A percentile compares a stretch with the other conserved stretches of the same genome.
These are phyloP conservation scores for Stenolophus ochropezus DNA, from an alignment of 2,888 invertebrate genomes.

Conservation along the genomic window DNA sequence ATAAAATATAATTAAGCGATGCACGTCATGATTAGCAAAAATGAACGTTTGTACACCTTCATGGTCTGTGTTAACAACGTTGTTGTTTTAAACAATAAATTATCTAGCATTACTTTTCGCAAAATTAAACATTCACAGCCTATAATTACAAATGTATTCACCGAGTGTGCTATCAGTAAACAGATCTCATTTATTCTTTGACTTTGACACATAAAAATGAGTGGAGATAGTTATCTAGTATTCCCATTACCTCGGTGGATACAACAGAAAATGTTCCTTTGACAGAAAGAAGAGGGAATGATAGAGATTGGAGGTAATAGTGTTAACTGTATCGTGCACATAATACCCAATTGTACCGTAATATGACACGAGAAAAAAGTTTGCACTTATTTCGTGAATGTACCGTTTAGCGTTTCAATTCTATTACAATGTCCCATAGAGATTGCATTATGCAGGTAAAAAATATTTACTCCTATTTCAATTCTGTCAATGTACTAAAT, in stretches of 20 bases:
- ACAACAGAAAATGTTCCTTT: background rate
- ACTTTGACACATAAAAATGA: slow-evolving; percentile 3
- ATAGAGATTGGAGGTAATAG: background rate
- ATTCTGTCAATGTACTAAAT: background rate
- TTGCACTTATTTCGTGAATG: slow-evolving; percentile 20
- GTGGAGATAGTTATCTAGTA: slow-evolving; percentile 5
- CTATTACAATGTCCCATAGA: background rate
- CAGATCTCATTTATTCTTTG: background rate
- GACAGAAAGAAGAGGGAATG: background rate
- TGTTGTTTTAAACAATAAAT: slow-evolving; percentile 24
- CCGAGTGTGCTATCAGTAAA: background rate
- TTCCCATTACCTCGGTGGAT: background rate
- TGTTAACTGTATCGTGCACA: slow-evolving; percentile 18
- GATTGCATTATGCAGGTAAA: background rate
- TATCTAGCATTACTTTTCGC: slow-evolving; percentile 14
- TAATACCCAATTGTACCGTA: slow-evolving; percentile 26
- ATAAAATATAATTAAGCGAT: background rate
- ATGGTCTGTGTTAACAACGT: background rate
- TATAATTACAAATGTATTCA: slow-evolving; percentile 21
- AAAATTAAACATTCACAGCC: slow-evolving; percentile 3
- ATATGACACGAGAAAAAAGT: slow-evolving; percentile 15
- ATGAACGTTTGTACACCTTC: background rate
- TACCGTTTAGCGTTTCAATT: background rate
- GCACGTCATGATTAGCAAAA: background rate
- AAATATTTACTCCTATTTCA: background rate